A percentile compares a stretch with the other conserved stretches of the same genome.
Conservation (phyloP, 2,113 vertebrate genomes). For the Catharus fuscescens region DNA sequence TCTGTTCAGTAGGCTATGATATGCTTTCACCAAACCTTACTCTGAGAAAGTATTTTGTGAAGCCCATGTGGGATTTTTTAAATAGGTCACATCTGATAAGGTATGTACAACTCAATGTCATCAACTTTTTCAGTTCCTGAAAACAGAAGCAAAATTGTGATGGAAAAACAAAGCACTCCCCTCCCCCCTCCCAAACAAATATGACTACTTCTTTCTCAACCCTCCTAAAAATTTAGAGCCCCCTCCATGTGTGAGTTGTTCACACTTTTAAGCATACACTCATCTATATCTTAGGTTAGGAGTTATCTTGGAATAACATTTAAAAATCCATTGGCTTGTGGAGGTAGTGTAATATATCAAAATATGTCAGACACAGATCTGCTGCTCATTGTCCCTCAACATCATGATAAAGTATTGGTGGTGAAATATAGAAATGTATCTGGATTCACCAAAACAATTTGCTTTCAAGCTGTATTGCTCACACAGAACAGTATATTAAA, state of each 20-base stretch:
- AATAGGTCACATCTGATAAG: not conserved
- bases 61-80: not conserved
- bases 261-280: not conserved
- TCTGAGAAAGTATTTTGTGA: not conserved
- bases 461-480: not conserved
- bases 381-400: not conserved
- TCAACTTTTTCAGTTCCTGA: not conserved
- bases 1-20: not conserved
- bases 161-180: not conserved
- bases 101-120: not conserved
- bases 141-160: not conserved
- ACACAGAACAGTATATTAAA: not conserved
- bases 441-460: not conserved
- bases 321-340: not conserved
- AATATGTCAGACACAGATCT: not conserved
- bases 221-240: not conserved
- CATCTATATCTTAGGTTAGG: not conserved
- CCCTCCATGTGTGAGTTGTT: not conserved
- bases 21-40: not conserved
- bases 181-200: not conserved
- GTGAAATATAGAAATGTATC: not conserved
- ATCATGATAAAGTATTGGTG: not conserved
- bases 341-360: not conserved
- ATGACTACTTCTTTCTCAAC: not conserved
- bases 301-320: not conserved